A percentile compares a stretch with the other conserved stretches of the same genome.
phyloP scores from a whole-genome alignment of 2,888 invertebrate species.

The Caenorhabditis drosophilae region DNA sequence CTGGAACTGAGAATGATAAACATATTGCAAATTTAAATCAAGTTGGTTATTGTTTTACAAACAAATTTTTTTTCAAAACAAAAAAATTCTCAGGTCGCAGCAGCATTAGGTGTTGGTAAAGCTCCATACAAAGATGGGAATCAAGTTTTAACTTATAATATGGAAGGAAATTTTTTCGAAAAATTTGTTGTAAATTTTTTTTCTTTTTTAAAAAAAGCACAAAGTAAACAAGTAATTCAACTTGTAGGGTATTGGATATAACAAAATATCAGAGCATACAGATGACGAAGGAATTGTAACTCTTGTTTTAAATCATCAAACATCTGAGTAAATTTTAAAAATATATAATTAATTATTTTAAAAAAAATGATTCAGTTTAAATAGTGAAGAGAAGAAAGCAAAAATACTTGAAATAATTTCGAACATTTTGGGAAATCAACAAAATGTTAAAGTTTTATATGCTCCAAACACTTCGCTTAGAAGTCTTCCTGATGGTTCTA shows the following conservation, averaged over 20 bases:
- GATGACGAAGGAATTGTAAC: constrained; percentile 90
- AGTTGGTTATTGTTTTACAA: too few species aligned
- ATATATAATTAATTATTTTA: not conserved
- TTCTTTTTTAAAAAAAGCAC: not conserved
- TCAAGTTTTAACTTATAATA: constrained; percentile 42
- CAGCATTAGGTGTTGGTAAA: constrained; percentile 70
- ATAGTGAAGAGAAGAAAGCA: constrained; percentile 15
- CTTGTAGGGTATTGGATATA: constrained; percentile 83
- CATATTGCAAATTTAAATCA: constrained; percentile 26
- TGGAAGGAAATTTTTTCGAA: constrained; percentile 72
- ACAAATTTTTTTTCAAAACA: too few species aligned
- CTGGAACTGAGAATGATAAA: constrained; percentile 30
- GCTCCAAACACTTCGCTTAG: constrained; percentile 78
- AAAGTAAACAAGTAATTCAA: not conserved
- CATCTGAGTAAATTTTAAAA: constrained; percentile 10
- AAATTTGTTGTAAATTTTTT: constrained; percentile 22
- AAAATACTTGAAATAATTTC: constrained; percentile 19
- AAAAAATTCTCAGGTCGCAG: too few species aligned
- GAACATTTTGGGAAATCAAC: constrained; percentile 76
- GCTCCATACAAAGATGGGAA: constrained; percentile 54
- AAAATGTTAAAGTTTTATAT: constrained; percentile 78
- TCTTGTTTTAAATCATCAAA: constrained; percentile 81
- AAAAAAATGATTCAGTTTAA: constrained; percentile 6
- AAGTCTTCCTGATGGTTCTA: constrained; percentile 10
- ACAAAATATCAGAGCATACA: constrained; percentile 82